These are phyloP conservation scores for Paramisgurnus dabryanus DNA, from an alignment of 2,113 vertebrate species.

Conservation along the genomic window DNA sequence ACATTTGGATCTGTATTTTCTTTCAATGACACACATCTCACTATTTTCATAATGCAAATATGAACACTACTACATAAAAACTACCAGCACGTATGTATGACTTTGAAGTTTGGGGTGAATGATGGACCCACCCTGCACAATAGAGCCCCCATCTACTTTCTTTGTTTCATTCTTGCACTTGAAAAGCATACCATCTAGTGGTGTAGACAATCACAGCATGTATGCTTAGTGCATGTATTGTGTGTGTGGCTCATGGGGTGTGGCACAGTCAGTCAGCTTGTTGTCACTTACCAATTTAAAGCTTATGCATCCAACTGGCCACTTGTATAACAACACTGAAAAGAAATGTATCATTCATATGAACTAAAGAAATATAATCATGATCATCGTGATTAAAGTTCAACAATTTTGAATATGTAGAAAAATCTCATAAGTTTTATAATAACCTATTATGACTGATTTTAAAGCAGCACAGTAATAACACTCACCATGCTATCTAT, in stretches of 20 bases:
- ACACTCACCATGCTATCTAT: too few relatives aligned
- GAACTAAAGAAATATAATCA: too few relatives aligned
- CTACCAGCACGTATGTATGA: background rate
- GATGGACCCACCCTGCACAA: background rate
- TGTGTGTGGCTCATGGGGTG: conserved; percentile 14
- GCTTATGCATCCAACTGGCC: background rate
- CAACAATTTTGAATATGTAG: too few relatives aligned
- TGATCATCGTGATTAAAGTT: too few relatives aligned
- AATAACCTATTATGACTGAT: too few relatives aligned
- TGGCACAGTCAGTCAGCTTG: background rate
- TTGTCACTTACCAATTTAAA: background rate
- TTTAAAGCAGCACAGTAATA: too few relatives aligned
- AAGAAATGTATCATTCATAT: too few relatives aligned
- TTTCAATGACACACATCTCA: too few relatives aligned
- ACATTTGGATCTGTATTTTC: too few relatives aligned
- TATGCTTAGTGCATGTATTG: background rate
- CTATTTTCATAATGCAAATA: too few relatives aligned
- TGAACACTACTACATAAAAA: background rate
- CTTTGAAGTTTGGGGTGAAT: background rate
- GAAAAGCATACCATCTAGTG: conserved; percentile 48
- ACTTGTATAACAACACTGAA: background rate
- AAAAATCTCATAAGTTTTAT: too few relatives aligned
- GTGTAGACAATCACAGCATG: conserved; percentile 22
- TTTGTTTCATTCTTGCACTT: conserved; percentile 40
- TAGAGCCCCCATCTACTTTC: conserved; percentile 36